Evolutionary conservation across 2,797 vertebrate species (phyloP), one percentile per base, ranked within the genome.

Genomic region (Dicrostonyx torquatus): DNA sequence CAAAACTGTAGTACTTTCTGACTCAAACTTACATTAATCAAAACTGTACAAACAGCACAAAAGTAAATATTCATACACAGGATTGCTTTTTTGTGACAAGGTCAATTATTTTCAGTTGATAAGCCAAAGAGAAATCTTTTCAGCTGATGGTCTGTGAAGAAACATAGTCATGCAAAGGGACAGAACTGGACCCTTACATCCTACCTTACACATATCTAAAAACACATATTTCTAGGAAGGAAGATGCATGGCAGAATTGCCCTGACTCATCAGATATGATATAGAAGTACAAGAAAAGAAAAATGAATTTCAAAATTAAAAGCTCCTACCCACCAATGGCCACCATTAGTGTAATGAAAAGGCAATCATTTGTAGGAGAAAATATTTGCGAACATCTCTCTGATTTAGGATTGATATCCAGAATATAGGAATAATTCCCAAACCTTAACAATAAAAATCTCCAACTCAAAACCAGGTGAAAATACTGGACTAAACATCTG

Each of bases 231-330:
- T 76, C 66, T 68, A 45, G 79, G 53, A 84, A 90, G 55, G 68
- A 90, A 37, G 80, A 29, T 24, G 10, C 34, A 78, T 12, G 64
- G 7, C 66, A 40, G 87, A 40, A 50, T 78, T 82, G 73, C 29
- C 43, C 80, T 29, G 55, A 37, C n/a, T 86, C 72, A 31, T 26
- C 75, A 45, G 2, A 13, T 18, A 53, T 17, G 48, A 58, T 29
- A 83, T 29, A 85, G 92, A 92, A 76, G 34, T 29, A 73, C 24
- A 62, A 60, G 26, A 60, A 24, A 62, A 37, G 64, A 89, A 93
- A 68, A 84, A 1, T 31, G n/a, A 91, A 91, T 14, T 26, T 79
- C 48, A 92, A 92, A 88, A 84, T 66, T 62, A 26, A 83, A 94
- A 88, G 80, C 68, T 79, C 84, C 22, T 68, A 14, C 17, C 45